Evolutionary conservation across 2,113 vertebrate genomes (phyloP).

Genomic region (Oreochromis tanganicae): DNA sequence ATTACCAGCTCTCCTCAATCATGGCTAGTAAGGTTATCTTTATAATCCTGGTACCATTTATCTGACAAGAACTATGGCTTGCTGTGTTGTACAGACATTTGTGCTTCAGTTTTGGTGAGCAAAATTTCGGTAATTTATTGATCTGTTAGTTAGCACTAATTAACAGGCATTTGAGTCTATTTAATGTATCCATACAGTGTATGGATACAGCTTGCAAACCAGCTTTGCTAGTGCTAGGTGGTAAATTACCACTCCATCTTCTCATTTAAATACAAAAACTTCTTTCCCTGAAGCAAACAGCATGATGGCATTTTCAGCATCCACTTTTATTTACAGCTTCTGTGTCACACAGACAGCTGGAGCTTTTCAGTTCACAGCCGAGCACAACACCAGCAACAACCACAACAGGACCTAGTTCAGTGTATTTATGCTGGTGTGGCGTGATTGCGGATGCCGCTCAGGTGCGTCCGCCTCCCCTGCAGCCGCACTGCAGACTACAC

Average conservation of each 20-base stretch:
- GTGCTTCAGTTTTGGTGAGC: background rate
- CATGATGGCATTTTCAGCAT: background rate
- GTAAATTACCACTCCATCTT: background rate
- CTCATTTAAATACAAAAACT: background rate
- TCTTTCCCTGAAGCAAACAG: background rate
- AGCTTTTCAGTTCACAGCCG: background rate
- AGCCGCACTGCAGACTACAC: background rate
- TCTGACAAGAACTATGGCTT: background rate
- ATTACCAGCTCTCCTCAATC: background rate
- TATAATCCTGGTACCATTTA: background rate
- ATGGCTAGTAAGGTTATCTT: background rate
- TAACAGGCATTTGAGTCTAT: background rate
- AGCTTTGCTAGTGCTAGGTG: background rate
- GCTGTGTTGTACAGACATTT: background rate
- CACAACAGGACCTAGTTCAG: background rate
- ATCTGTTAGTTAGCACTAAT: background rate
- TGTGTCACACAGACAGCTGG: background rate
- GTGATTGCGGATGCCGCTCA: background rate
- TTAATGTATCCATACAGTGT: background rate
- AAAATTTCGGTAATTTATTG: background rate
- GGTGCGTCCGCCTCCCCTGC: background rate
- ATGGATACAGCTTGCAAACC: background rate
- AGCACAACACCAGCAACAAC: background rate
- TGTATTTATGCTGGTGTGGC: background rate
- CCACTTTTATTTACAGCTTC: background rate